A percentile compares a stretch with the other conserved stretches of the same genome.
Conservation (phyloP, 2,797 vertebrate species). For the Luscinia luscinia region DNA sequence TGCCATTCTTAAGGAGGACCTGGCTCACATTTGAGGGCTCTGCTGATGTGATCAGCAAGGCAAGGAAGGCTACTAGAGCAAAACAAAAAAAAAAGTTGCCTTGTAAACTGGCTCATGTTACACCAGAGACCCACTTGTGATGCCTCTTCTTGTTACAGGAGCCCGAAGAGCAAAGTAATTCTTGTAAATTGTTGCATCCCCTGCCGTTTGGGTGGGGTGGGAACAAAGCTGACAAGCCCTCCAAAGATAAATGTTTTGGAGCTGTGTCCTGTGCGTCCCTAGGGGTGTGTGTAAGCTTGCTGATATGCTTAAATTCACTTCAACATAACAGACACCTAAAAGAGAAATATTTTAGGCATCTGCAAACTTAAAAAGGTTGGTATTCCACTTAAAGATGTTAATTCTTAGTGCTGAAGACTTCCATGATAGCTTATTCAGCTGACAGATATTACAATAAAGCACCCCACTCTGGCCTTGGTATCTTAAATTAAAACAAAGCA, state of each 20-base stretch:
- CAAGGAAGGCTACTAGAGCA: not conserved
- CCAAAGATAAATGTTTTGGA: not conserved
- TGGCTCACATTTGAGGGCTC: not conserved
- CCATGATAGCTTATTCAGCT: not conserved
- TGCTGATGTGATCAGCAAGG: not conserved
- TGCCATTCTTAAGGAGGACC: not conserved
- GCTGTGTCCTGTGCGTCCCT: not conserved
- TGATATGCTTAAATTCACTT: not conserved
- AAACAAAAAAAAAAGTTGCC: not conserved
- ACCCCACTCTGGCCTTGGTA: not conserved
- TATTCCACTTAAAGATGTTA: not conserved
- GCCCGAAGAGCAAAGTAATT: not conserved
- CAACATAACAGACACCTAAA: not conserved
- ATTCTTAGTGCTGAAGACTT: not conserved
- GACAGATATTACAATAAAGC: not conserved
- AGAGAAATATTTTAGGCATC: not conserved
- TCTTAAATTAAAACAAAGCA: not conserved
- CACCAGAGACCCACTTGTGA: not conserved
- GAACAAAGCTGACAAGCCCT: not conserved
- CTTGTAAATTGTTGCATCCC: accelerated
- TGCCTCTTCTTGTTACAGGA: not conserved
- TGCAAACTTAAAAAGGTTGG: not conserved
- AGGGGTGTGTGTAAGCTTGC: not conserved
- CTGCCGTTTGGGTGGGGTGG: too few relatives aligned
- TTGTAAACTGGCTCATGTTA: not conserved